Evolutionary conservation across 1,140 invertebrate genomes (phyloP), one percentile per base, ranked within the genome.

Genomic region (Eupristina koningsbergeri): DNA sequence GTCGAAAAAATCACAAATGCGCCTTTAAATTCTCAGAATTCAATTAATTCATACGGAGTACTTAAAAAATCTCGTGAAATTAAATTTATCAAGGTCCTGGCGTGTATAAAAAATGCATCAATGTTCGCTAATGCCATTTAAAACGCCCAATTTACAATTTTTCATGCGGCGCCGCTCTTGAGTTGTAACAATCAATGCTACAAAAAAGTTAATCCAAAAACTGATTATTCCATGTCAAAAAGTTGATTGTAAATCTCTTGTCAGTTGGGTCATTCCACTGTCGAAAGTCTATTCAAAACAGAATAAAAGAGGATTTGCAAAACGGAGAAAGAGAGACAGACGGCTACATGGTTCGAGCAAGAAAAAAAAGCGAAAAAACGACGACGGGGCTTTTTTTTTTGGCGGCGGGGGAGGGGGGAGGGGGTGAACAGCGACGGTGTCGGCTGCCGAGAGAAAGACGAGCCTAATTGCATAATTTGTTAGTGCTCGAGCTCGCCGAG

Each of bases 381-480:
- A 13, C 50, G 50, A n/a, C n/a, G n/a, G n/a, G n/a, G n/a, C n/a
- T n/a, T n/a, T n/a, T n/a, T n/a, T n/a, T n/a, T n/a, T n/a, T n/a
- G n/a, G n/a, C n/a, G n/a, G n/a, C n/a, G n/a, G n/a, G n/a, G n/a
- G n/a, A n/a, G n/a, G 19, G 50, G 45, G 47, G 34, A 50, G 34
- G 47, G 45, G 29, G 69, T 9, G n/a, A 63, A 53, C 58, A 50
- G 53, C 53, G 53, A 45, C 34, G 41, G 50, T 76, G 39, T 67
- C 75, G 45, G 50, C 47, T 36, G 36, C 39, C 78, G 58, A 84
- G 64, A 84, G 84, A 86, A 85, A 86, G 86, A 86, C 84, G 85
- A 76, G 84, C 81, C 85, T 89, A 89, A 91, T 90, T 89, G 87
- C 88, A 85, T 87, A 88, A 91, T 91, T 91, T 90, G 89, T 89